Evolutionary conservation across 2,888 invertebrate species (phyloP).

Genomic region (Drosophila helvetica): DNA sequence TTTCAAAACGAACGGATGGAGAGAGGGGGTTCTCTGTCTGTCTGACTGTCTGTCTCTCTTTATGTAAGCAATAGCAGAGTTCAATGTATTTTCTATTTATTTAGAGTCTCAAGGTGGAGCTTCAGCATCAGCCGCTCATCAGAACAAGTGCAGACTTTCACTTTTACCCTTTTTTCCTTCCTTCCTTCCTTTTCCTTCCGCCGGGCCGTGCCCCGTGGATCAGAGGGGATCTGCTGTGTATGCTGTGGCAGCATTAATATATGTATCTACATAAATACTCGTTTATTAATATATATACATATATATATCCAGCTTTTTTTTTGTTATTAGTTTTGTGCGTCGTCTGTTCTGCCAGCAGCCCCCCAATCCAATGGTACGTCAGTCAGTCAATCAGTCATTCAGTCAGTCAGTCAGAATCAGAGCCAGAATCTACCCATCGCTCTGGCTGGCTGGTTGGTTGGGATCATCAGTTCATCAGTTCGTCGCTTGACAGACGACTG

Average conservation of each 20-base stretch:
- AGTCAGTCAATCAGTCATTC: conserved; percentile 26
- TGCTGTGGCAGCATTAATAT: neutral
- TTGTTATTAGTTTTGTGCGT: conserved; percentile 28
- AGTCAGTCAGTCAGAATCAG: conserved; percentile 37
- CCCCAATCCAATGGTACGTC: conserved; percentile 44
- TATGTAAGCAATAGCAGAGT: conserved; percentile 68
- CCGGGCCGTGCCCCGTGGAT: neutral
- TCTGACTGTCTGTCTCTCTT: conserved; percentile 12
- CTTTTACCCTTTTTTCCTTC: conserved; percentile 17
- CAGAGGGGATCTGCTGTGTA: neutral
- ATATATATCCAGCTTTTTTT: conserved; percentile 17
- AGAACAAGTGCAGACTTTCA: conserved; percentile 34
- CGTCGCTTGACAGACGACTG: conserved; percentile 1
- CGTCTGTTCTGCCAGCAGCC: conserved; percentile 36
- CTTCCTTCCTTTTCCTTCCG: conserved; percentile 4
- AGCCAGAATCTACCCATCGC: conserved; percentile 6
- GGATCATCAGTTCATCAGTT: conserved; percentile 1
- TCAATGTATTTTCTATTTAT: conserved; percentile 65
- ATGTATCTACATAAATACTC: neutral
- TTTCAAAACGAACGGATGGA: conserved; percentile 26
- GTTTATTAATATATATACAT: neutral
- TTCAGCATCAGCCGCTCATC: neutral
- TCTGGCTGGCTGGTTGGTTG: neutral
- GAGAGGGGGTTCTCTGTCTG: conserved; percentile 6
- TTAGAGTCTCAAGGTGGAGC: conserved; percentile 28